These are phyloP conservation scores for Chrysomela aeneicollis DNA, from an alignment of 2,888 invertebrate genomes.

Conservation along the genomic window DNA sequence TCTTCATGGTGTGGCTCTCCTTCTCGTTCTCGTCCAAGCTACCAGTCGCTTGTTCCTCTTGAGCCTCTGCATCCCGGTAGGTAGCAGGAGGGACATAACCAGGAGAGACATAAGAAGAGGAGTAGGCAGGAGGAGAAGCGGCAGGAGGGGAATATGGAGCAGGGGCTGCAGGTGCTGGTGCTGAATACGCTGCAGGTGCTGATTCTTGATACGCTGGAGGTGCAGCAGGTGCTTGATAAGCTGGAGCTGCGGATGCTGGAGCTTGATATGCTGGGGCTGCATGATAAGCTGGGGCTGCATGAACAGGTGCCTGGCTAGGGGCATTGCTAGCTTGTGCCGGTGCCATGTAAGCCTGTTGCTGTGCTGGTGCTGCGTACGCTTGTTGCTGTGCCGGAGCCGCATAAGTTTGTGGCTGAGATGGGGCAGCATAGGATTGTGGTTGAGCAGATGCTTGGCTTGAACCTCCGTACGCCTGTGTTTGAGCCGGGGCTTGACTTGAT, in stretches of 20 bases:
- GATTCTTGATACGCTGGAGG: conserved; percentile 28
- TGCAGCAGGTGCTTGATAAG: conserved; percentile 9
- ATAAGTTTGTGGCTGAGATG: conserved; percentile 6
- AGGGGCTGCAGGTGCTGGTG: conserved; percentile 23
- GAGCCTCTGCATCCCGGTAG: conserved; percentile 42
- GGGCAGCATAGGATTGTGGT: too few relatives aligned
- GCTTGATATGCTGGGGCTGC: conserved; percentile 35
- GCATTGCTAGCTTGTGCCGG: conserved; percentile 19
- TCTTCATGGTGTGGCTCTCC: conserved; percentile 49
- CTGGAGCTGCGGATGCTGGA: conserved; percentile 28
- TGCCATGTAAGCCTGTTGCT: conserved; percentile 26
- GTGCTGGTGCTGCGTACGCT: conserved; percentile 29
- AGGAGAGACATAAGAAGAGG: conserved; percentile 19
- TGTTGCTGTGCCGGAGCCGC: conserved; percentile 29
- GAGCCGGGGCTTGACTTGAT: conserved; percentile 27
- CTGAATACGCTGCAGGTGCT: conserved; percentile 27
- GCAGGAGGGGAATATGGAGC: conserved; percentile 26
- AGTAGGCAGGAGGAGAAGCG: neutral
- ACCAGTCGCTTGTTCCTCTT: neutral
- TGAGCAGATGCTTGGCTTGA: conserved; percentile 34
- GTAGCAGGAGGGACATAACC: conserved; percentile 41
- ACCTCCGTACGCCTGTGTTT: too few relatives aligned
- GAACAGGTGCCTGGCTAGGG: conserved; percentile 26
- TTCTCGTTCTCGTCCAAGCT: conserved; percentile 31
- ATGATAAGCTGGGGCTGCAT: conserved; percentile 40